phyloP scores from a whole-genome alignment of 2,113 vertebrate species.

The Epinephelus fuscoguttatus region DNA sequence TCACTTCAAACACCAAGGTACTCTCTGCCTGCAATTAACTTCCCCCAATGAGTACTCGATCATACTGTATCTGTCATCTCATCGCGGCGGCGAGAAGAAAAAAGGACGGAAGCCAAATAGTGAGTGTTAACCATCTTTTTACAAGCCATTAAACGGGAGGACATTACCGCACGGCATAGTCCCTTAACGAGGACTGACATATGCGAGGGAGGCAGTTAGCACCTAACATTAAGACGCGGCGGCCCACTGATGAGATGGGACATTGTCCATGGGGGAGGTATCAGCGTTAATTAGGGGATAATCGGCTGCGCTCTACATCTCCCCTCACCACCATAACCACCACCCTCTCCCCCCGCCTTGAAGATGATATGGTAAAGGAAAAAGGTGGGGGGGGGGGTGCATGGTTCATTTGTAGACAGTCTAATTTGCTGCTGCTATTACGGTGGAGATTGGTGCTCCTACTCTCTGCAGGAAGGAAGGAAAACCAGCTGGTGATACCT shows the following conservation, averaged over 20 bases:
- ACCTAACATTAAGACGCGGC: conserved; percentile 91
- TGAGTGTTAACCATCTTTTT: conserved; percentile 99
- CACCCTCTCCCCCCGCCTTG: conserved; percentile 62
- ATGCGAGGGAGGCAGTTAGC: conserved; percentile 96
- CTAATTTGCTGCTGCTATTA: conserved; percentile 73
- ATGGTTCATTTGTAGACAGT: conserved; percentile 74
- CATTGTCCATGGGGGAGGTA: conserved; percentile 93
- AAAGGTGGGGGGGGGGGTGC: conserved; percentile 75
- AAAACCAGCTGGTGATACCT: conserved; percentile 55
- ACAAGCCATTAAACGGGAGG: conserved; percentile 96
- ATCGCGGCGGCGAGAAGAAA: conserved; percentile 51
- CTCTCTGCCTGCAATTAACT: conserved; percentile 74
- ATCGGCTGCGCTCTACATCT: conserved; percentile 89
- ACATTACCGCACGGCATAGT: conserved; percentile 90
- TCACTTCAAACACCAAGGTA: conserved; percentile 58
- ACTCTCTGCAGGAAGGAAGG: conserved; percentile 47
- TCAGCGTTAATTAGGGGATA: conserved; percentile 97
- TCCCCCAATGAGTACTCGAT: conserved; percentile 76
- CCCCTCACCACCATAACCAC: conserved; percentile 73
- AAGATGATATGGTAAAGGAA: conserved; percentile 81
- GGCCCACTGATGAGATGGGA: conserved; percentile 90
- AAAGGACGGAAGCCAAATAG: conserved; percentile 86
- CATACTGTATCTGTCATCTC: conserved; percentile 77
- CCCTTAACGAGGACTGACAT: conserved; percentile 99
- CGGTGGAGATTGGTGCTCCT: conserved; percentile 45